phyloP scores from a whole-genome alignment of 2,888 invertebrate genomes.

The Cephus sareptanus region DNA sequence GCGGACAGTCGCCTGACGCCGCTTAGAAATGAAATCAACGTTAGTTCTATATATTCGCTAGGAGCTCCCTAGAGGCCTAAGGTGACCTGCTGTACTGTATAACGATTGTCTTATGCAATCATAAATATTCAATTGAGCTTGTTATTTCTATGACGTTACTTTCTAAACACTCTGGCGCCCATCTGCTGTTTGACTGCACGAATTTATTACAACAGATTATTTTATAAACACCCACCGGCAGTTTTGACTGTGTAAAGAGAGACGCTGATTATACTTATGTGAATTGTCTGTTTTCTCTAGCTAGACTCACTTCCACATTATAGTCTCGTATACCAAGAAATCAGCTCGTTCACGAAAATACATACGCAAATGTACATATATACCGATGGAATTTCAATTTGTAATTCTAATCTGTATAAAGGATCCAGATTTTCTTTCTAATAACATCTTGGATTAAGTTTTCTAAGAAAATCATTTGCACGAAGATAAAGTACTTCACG shows the following conservation, averaged over 20 bases:
- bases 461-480: background rate
- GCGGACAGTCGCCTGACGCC: background rate
- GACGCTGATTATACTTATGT: background rate
- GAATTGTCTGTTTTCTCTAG: background rate
- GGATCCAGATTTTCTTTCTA: background rate
- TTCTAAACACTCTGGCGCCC: background rate
- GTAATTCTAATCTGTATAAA: background rate
- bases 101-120: background rate
- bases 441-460: too few relatives aligned
- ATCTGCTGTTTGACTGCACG: background rate
- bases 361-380: background rate
- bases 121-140: background rate
- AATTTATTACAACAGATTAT: background rate
- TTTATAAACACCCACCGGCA: background rate
- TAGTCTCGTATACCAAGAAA: background rate
- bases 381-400: background rate
- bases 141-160: background rate
- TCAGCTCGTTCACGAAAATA: background rate
- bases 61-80: background rate
- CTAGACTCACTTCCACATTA: background rate
- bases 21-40: background rate
- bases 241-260: background rate
- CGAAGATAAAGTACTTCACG: background rate
- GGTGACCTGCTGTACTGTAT: background rate
- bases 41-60: background rate